Percentiles rank a stretch among this genome's conserved stretches.
phyloP scores from a whole-genome alignment of 2,888 invertebrate species.

The Biston betularia region DNA sequence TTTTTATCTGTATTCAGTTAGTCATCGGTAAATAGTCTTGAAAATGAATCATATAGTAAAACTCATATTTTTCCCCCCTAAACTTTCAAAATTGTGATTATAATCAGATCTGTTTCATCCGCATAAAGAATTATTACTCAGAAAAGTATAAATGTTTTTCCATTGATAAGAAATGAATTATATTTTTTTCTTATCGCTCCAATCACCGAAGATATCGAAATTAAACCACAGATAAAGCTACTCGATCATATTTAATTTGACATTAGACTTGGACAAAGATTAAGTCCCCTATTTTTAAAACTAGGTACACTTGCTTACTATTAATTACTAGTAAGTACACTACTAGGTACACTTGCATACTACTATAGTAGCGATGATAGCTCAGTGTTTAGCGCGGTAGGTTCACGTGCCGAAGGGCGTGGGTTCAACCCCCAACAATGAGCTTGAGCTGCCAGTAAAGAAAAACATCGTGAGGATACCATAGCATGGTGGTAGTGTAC shows the following conservation, averaged over 20 bases:
- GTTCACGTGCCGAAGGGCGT: too few relatives aligned
- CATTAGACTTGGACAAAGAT: slow-evolving; percentile 1
- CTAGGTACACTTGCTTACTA: neutral
- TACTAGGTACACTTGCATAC: too few relatives aligned
- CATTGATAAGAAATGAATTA: slow-evolving; percentile 4
- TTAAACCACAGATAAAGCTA: slow-evolving; percentile 19
- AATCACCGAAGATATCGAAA: slow-evolving; percentile 17
- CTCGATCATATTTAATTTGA: slow-evolving; percentile 34
- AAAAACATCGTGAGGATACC: too few relatives aligned
- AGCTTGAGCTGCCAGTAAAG: too few relatives aligned
- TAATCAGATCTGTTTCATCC: neutral
- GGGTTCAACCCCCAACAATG: too few relatives aligned
- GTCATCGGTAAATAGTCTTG: neutral
- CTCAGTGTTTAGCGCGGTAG: too few relatives aligned
- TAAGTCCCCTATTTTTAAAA: neutral
- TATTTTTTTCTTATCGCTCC: slow-evolving; percentile 3
- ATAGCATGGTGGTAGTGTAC: too few relatives aligned
- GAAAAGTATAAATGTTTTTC: neutral
- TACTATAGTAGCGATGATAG: too few relatives aligned
- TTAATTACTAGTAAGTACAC: too few relatives aligned
- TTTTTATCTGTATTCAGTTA: neutral
- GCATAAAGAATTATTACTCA: slow-evolving; percentile 6
- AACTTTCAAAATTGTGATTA: neutral
- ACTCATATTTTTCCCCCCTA: neutral
- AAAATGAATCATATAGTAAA: neutral